These are phyloP conservation scores for Pachyuromys duprasi DNA, from an alignment of 2,797 vertebrate genomes.

Conservation along the genomic window DNA sequence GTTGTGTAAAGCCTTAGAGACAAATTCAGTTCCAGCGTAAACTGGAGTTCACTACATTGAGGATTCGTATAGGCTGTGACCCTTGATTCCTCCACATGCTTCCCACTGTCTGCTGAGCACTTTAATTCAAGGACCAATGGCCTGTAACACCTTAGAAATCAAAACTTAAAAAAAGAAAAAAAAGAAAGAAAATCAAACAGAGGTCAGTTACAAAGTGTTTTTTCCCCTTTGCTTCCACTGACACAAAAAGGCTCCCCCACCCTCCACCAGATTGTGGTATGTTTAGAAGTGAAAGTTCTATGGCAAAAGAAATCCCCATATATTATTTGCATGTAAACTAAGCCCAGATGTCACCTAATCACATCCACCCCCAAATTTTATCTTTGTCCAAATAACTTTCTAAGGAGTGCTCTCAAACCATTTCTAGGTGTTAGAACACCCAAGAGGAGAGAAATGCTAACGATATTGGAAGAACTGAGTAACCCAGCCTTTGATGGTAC, in stretches of 20 bases:
- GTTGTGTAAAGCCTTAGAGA: conserved; percentile 50
- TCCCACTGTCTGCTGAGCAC: neutral
- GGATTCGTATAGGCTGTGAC: neutral
- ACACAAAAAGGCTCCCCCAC: neutral
- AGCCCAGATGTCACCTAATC: neutral
- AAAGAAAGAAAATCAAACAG: neutral
- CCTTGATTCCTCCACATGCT: neutral
- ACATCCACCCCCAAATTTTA: neutral
- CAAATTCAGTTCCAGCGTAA: neutral
- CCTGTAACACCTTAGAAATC: neutral
- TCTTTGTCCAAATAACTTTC: neutral
- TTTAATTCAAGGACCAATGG: neutral
- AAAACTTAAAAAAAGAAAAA: neutral
- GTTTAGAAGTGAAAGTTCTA: neutral
- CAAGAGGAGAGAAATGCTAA: neutral
- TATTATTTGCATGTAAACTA: neutral
- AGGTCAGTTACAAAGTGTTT: neutral
- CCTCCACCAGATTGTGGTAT: neutral
- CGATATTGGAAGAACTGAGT: neutral
- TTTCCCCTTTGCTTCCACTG: neutral
- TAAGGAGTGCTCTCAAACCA: neutral
- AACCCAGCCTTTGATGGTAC: neutral
- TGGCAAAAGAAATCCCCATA: neutral
- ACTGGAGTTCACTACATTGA: neutral
- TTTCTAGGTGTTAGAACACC: neutral